Conservation (phyloP, 2,113 vertebrate genomes). For the Psephotus haematonotus region DNA sequence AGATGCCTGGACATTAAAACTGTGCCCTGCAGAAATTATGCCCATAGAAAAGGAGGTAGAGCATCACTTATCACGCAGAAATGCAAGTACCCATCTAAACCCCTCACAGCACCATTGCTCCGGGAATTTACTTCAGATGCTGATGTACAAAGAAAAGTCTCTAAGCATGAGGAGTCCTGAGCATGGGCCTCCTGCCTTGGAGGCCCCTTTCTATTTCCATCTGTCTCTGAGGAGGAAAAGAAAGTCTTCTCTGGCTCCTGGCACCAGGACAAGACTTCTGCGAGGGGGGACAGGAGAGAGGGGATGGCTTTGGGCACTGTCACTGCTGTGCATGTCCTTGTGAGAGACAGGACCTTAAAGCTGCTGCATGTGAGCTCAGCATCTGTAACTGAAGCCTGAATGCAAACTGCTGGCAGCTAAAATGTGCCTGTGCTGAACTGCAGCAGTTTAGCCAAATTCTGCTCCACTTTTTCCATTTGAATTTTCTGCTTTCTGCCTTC, state of each 20-base stretch:
- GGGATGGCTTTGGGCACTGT: background rate
- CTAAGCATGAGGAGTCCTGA: background rate
- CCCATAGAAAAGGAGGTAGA: background rate
- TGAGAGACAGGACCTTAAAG: background rate
- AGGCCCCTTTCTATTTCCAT: background rate
- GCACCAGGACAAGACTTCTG: background rate
- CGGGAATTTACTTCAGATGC: background rate
- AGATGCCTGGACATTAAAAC: background rate
- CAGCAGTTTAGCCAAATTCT: background rate
- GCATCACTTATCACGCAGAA: accelerated
- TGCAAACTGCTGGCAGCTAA: background rate
- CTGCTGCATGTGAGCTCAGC: background rate
- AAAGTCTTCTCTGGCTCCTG: background rate
- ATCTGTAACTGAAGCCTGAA: accelerated
- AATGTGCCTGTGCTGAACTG: background rate
- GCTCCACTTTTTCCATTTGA: accelerated
- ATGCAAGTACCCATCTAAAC: background rate
- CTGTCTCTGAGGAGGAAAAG: background rate
- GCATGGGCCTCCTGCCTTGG: background rate
- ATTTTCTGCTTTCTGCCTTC: background rate
- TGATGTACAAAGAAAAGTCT: background rate
- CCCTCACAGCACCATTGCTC: background rate
- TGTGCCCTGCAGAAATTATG: background rate
- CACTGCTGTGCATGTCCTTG: background rate
- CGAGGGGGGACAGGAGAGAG: background rate